Conservation (phyloP, 2,113 vertebrate species). For the Taurulus bubalis region DNA sequence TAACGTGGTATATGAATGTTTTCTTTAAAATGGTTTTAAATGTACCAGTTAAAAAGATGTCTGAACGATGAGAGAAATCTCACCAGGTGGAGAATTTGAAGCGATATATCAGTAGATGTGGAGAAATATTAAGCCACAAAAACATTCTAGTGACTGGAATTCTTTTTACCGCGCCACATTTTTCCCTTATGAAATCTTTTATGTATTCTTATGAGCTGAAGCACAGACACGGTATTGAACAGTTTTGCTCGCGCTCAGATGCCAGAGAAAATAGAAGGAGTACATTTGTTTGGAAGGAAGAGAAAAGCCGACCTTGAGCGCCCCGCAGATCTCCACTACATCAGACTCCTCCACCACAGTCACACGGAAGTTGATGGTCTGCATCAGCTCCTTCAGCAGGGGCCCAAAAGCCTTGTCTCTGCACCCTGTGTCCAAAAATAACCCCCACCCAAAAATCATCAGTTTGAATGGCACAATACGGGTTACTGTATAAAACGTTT, state of each 20-base stretch:
- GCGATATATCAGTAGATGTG: background rate
- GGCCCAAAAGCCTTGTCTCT: conserved; percentile 86
- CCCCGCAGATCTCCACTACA: conserved; percentile 97
- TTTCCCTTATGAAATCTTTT: background rate
- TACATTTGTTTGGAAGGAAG: background rate
- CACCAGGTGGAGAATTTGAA: background rate
- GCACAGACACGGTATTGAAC: background rate
- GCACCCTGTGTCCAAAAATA: conserved; percentile 83
- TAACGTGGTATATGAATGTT: background rate
- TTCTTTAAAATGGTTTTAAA: background rate
- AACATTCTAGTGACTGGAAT: background rate
- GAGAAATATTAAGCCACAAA: background rate
- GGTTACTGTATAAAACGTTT: background rate
- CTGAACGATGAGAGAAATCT: background rate
- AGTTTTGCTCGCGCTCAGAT: too few relatives aligned
- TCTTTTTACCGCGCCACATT: background rate
- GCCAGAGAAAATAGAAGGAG: background rate
- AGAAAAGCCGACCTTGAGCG: conserved; percentile 89
- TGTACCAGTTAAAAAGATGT: background rate
- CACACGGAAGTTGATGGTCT: conserved; percentile 94
- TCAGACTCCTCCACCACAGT: conserved; percentile 93
- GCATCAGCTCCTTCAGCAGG: conserved; percentile 93
- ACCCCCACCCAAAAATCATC: background rate
- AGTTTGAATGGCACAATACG: background rate
- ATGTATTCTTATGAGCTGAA: background rate